Base-by-base conservation (phyloP, 2,113 vertebrate species). In the Kryptolebias marmoratus region DNA sequence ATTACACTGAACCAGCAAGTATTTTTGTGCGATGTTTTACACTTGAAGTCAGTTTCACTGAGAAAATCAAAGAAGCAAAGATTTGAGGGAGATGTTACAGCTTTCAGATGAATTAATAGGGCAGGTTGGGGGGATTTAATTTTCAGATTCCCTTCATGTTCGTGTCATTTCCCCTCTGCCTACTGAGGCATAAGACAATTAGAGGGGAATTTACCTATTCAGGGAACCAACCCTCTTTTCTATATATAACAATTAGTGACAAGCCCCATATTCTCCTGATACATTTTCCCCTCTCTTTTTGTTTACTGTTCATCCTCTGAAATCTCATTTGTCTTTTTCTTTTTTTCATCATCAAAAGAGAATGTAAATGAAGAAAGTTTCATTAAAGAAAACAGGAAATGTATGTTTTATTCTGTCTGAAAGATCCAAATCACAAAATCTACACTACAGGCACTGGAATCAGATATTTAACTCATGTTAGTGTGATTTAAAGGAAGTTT, bases 91-190 rank as follows among this genome's bases (percentile, higher is more conserved):
- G 57, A 66, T 79, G 50, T 11, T 59, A 74, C 52, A 42, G 30
- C 55, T 71, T 11, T 68, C 49, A 45, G 58, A 62, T 69, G 59
- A 75, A 81, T 80, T 70, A 75, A 87, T 80, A 88, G 77, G 80
- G 74, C 64, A 82, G 49, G 42, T 30, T 54, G 39, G 60, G 28
- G 69, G 58, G 70, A 84, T 80, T 62, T 77, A 54, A 53, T 60
- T 80, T 73, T 57, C 32, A 48, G 48, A 48, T 53, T 30, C 22
- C 14, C 60, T 11, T 45, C 44, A 63, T 45, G 22, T 16, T 31
- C 39, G 10, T 1, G 22, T 47, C 27, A 52, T 54, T 68, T 70
- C 65, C 60, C 18, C 0, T 30, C 62, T 68, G 60, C 45, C 50
- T 27, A 61, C 62, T 62, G 30, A 75, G 65, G 62, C 42, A 66